Base-by-base conservation (phyloP, 2,888 invertebrate genomes). In the Cantharis nigra region DNA sequence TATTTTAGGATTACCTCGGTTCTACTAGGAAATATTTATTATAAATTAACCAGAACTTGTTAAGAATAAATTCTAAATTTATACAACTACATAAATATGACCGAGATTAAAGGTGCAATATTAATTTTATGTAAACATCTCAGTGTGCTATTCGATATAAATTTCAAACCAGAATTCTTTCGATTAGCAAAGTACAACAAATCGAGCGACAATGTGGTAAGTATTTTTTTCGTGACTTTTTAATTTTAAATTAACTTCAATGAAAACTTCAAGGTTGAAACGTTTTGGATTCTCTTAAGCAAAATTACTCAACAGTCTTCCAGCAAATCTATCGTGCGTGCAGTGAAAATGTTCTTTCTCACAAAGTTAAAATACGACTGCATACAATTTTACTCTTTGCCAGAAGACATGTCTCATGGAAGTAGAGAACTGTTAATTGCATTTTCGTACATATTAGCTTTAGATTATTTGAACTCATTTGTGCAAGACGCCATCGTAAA, bases 91-190 rank as follows among this genome's bases (percentile, higher is more conserved):
- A 49, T 33, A 49, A 49, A 49, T n/a, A 87, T 88, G 87, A 81
- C 84, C 13, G 86, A 88, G 16, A 83, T 87, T 72, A 88, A 87
- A 82, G 83, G 81, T 49, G 84, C 85, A 16, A 84, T 89, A n/a
- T 82, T 82, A n/a, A 67, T 85, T 7, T 80, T 89, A 33, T 89
- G 88, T 71, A 86, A 86, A 69, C 84, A 86, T 84, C 81, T 89
- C 49, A 85, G 84, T 78, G 80, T 82, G 28, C 82, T 86, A 0
- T 82, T 85, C 71, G 82, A 83, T 18, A 80, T 85, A 10, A 33
- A 83, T 10, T 80, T 88, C 18, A 87, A 85, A 78, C 85, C 88
- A 0, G 88, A 89, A 79, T 82, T 86, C 77, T 88, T 89, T 72
- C 82, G 86, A 81, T 76, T 85, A 26, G 86, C 87, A 3, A 89